Evolutionary conservation across 2,888 invertebrate genomes (phyloP), one percentile per base, ranked within the genome.

Genomic region (Pyrrhia umbra): DNA sequence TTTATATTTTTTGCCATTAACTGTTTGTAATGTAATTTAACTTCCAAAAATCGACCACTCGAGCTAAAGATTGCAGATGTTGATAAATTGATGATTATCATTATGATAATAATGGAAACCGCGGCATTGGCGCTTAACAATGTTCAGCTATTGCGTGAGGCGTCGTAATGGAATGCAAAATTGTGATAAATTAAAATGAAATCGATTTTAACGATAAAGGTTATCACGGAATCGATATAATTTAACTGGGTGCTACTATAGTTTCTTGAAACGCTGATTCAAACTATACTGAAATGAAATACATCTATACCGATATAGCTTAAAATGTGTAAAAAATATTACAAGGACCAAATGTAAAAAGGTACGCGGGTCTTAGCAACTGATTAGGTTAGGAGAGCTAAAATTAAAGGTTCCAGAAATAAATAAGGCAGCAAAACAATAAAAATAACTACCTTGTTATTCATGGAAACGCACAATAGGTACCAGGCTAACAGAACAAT

Each of bases 111-210:
- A 15, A 54, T 50, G n/a, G 46, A 30, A 40, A 27, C 15, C 23
- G 16, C 30, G 20, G 9, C 20, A 43, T 45, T 57, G 20, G 34
- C 39, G 55, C 16, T 40, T 47, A 52, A 40, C 2, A 16, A 18
- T 18, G 16, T 52, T 45, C 2, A 52, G 59, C 10, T 20, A 68
- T 75, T 51, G 70, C 75, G 70, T 75, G 70, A 61, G 34, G 69
- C 47, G 52, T 49, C 34, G 34, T 49, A 43, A 66, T 73, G 62
- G 8, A 18, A 57, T 37, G 30, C 39, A 34, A 43, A 56, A 13
- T 21, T 18, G 23, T n/a, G 9, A 61, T 68, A 60, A 68, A 56
- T 70, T 74, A 34, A 49, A 66, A 56, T 60, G 0, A 34, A 52
- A 61, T 57, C 39, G 43, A 52, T 49, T 47, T 16, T 10, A 37